Conservation (phyloP, 2,888 invertebrate species). For the Hydroisotoma schaefferi region DNA sequence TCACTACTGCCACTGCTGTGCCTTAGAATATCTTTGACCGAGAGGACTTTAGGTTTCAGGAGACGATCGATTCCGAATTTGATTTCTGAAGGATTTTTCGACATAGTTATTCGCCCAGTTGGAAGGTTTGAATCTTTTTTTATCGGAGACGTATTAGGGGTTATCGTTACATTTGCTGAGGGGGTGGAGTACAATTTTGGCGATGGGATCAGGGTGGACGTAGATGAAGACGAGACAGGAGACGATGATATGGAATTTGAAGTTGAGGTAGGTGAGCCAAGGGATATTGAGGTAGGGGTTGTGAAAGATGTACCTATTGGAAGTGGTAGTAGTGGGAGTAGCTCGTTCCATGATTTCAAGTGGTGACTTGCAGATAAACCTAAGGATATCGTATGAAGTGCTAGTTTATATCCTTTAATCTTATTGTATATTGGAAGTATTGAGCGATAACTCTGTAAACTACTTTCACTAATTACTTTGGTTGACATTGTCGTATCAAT, state of each 20-base stretch:
- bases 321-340: slow-evolving; percentile 40
- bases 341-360: slow-evolving; percentile 46
- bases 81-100: slow-evolving; percentile 34
- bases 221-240: slow-evolving; percentile 29
- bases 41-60: slow-evolving; percentile 46
- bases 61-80: slow-evolving; percentile 48
- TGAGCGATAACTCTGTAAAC: no score
- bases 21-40: slow-evolving; percentile 46
- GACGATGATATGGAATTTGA: slow-evolving; percentile 37
- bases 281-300: slow-evolving; percentile 17
- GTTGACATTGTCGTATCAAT: no score
- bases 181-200: slow-evolving; percentile 22
- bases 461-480: no score
- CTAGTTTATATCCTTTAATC: no score
- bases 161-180: slow-evolving; percentile 17
- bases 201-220: slow-evolving; percentile 29
- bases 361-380: slow-evolving; percentile 32
- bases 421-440: no score
- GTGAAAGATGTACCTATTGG: slow-evolving; percentile 17
- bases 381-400: no score
- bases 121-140: neutral
- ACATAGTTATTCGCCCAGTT: neutral
- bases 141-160: slow-evolving; percentile 13
- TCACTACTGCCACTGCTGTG: no score
- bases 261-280: slow-evolving; percentile 33